Evolutionary conservation across 2,888 invertebrate species (phyloP).

Genomic region (Drosophila peninsularis): DNA sequence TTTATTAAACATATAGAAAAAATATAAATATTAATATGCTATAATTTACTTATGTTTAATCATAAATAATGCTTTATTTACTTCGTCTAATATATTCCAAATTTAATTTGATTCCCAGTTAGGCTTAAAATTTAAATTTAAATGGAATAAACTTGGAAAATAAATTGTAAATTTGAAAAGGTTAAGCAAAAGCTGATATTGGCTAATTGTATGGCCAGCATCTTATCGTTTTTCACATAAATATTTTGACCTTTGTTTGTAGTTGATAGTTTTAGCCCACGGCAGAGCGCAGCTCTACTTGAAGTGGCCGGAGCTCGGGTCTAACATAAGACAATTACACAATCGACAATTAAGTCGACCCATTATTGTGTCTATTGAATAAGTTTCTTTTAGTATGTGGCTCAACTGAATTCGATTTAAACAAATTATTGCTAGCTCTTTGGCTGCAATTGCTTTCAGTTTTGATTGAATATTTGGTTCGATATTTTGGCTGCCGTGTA

Average conservation of each 20-base stretch:
- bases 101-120: not conserved
- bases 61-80: too few species aligned
- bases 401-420: slow-evolving; percentile 10
- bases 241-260: slow-evolving; percentile 10
- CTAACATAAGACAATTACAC: slow-evolving; percentile 16
- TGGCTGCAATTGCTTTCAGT: slow-evolving; percentile 10
- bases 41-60: too few species aligned
- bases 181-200: not conserved
- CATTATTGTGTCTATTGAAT: slow-evolving; percentile 4
- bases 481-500: slow-evolving; percentile 4
- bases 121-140: not conserved
- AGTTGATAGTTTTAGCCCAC: not conserved
- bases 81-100: not conserved
- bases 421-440: slow-evolving; percentile 1
- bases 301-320: not conserved
- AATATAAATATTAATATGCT: too few species aligned
- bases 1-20: too few species aligned
- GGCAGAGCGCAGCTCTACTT: slow-evolving; percentile 1
- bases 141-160: not conserved
- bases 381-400: slow-evolving; percentile 4
- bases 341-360: slow-evolving; percentile 7
- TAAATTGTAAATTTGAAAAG: not conserved
- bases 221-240: not conserved
- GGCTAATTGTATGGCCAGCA: slow-evolving; percentile 6
- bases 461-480: slow-evolving; percentile 9